These are phyloP conservation scores for Tachina fera DNA, from an alignment of 2,888 invertebrate genomes.

Conservation along the genomic window DNA sequence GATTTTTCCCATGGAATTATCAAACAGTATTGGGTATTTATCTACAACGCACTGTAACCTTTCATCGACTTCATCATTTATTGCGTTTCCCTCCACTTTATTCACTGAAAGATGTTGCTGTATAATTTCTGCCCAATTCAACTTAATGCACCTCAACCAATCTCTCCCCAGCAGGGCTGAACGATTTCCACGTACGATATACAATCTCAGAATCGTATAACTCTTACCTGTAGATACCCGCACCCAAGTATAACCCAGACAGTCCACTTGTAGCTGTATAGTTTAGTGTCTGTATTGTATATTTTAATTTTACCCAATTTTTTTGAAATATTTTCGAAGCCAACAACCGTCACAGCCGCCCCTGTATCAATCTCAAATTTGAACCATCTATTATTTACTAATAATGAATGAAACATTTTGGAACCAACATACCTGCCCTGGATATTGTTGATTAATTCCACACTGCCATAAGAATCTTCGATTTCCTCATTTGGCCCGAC, in stretches of 20 bases:
- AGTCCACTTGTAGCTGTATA: constrained; percentile 42
- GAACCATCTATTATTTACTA: constrained; percentile 48
- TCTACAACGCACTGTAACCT: neutral
- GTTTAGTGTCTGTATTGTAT: constrained; percentile 29
- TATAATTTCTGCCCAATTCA: neutral
- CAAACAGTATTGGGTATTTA: neutral
- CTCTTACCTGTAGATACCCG: constrained; percentile 1
- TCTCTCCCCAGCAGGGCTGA: neutral
- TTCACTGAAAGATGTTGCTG: neutral
- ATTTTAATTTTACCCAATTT: constrained; percentile 43
- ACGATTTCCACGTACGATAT: neutral
- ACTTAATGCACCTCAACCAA: neutral
- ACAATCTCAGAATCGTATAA: neutral
- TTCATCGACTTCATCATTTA: neutral
- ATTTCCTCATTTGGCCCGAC: neutral
- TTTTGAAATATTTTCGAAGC: constrained; percentile 27
- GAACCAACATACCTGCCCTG: constrained; percentile 38
- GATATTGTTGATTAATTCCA: neutral
- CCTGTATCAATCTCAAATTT: constrained; percentile 61
- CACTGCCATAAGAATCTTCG: constrained; percentile 32
- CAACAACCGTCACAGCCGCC: constrained; percentile 49
- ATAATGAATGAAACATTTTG: constrained; percentile 38
- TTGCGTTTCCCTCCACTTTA: neutral
- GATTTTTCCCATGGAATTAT: neutral
- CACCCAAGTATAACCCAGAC: constrained; percentile 7